Percentiles rank a stretch among this genome's conserved stretches.
Evolutionary conservation across 1,140 invertebrate species (phyloP).

Genomic region (Dendroctonus ponderosae): DNA sequence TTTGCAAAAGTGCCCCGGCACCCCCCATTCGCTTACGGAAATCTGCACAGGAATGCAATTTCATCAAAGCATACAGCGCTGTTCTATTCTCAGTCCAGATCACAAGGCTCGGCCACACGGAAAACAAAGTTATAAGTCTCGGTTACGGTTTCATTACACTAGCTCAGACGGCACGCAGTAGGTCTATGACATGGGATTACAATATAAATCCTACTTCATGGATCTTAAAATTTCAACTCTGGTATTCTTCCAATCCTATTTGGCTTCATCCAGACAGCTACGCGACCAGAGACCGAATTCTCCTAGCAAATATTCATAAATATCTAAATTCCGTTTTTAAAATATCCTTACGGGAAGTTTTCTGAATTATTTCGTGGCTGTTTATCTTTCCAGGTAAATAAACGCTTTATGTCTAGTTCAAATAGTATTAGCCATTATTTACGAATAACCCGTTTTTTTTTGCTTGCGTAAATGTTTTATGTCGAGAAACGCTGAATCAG

Average conservation of each 20-base stretch:
- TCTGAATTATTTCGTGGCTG: too few species aligned
- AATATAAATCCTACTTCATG: conserved; percentile 5
- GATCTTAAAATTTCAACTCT: too few species aligned
- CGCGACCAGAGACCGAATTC: too few species aligned
- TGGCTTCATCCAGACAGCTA: too few species aligned
- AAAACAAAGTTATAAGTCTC: conserved; percentile 53
- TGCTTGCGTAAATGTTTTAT: conserved; percentile 15
- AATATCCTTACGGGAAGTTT: too few species aligned
- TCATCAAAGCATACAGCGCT: conserved; percentile 49
- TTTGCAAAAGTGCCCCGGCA: conserved; percentile 40
- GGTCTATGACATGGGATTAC: not conserved
- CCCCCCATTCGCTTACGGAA: conserved; percentile 47
- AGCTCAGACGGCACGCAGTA: conserved; percentile 35
- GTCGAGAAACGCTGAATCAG: conserved; percentile 5
- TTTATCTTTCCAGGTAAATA: too few species aligned
- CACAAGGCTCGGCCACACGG: conserved; percentile 50
- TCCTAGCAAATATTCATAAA: too few species aligned
- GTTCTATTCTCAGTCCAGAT: conserved; percentile 48
- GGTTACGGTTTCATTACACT: conserved; percentile 50
- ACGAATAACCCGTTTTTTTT: not conserved
- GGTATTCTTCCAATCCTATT: too few species aligned
- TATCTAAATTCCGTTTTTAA: too few species aligned
- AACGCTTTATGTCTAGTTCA: too few species aligned
- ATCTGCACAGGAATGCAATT: conserved; percentile 52
- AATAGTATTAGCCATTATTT: too few species aligned